Percentiles rank a stretch among this genome's conserved stretches.
These are phyloP conservation scores for Intellagama lesueurii DNA, from an alignment of 2,797 vertebrate genomes.

Conservation along the genomic window DNA sequence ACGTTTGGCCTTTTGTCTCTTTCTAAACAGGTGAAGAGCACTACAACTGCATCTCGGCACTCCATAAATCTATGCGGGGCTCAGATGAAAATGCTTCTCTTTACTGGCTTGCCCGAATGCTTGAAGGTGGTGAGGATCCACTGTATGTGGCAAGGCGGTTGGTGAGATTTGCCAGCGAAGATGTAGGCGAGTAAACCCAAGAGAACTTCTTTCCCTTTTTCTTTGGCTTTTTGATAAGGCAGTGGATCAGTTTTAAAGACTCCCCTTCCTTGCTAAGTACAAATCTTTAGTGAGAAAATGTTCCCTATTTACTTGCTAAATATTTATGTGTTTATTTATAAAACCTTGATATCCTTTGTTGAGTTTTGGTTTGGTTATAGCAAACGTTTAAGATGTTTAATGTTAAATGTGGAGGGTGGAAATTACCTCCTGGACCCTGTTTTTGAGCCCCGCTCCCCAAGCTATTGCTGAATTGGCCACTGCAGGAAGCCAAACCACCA, in stretches of 20 bases:
- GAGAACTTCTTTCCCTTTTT: not conserved
- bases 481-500: not conserved
- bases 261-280: not conserved
- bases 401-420: not conserved
- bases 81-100: constrained; percentile 92
- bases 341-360: too few relatives aligned
- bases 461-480: not conserved
- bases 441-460: too few relatives aligned
- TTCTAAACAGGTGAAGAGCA: constrained; percentile 85
- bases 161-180: constrained; percentile 96
- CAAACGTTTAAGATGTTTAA: too few relatives aligned
- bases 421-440: not conserved
- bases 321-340: too few relatives aligned
- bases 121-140: constrained; percentile 95
- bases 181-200: constrained; percentile 85
- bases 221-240: not conserved
- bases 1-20: not conserved
- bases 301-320: too few relatives aligned
- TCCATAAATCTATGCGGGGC: constrained; percentile 97
- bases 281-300: not conserved
- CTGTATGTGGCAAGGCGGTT: constrained; percentile 94
- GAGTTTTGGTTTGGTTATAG: too few relatives aligned
- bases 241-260: not conserved
- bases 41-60: constrained; percentile 96
- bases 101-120: constrained; percentile 98